phyloP scores from a whole-genome alignment of 2,113 vertebrate species.

The Galeopterus variegatus region DNA sequence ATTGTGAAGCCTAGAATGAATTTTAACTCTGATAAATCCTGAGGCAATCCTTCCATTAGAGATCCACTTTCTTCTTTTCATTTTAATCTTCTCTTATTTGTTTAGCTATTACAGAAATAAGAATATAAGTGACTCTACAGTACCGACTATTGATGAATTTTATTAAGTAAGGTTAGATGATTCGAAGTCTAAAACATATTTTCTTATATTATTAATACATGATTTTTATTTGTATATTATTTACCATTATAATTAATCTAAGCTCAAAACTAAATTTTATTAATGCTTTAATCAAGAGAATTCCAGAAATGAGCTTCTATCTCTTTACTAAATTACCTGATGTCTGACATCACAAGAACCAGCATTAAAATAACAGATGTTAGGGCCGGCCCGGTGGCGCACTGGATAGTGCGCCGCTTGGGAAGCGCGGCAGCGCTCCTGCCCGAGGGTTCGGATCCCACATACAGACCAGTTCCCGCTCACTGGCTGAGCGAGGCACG shows the following conservation, averaged over 20 bases:
- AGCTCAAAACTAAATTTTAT: background rate
- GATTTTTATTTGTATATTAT: background rate
- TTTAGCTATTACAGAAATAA: background rate
- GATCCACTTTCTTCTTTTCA: background rate
- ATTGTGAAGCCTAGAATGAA: background rate
- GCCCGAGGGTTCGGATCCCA: no score
- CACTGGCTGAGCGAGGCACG: no score
- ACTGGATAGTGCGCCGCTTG: no score
- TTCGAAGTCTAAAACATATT: background rate
- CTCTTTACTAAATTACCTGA: constrained; percentile 34
- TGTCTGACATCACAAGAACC: constrained; percentile 35
- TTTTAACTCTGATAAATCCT: constrained; percentile 12
- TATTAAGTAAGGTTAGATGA: background rate
- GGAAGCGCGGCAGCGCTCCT: no score
- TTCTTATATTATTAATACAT: background rate
- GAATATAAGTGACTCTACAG: background rate
- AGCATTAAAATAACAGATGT: constrained; percentile 77
- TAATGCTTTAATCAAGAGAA: background rate
- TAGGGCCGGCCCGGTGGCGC: no score
- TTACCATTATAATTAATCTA: background rate
- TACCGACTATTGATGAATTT: background rate
- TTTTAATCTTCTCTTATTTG: constrained; percentile 27
- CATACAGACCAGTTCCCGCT: no score
- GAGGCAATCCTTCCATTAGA: background rate
- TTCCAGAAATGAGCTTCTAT: constrained; percentile 23